Evolutionary conservation across 2,113 vertebrate species (phyloP).

Genomic region (Sinosuthora webbiana): DNA sequence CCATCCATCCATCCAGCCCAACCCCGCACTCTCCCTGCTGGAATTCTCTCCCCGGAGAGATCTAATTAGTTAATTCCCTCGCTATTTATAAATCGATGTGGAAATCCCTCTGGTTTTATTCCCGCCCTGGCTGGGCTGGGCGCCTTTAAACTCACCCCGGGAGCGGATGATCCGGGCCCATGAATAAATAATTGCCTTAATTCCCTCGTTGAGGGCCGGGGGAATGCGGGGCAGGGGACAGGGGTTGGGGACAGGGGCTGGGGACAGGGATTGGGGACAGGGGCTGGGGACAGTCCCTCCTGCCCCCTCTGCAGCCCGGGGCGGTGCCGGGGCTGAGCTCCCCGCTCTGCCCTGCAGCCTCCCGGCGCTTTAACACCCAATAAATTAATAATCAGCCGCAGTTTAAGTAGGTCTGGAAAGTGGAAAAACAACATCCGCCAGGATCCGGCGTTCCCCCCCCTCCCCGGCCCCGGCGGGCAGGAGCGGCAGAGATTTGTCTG

Average conservation of each 20-base stretch:
- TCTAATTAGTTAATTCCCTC: slow-evolving; percentile 63
- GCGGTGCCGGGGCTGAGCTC: background rate
- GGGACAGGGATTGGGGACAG: too few species aligned
- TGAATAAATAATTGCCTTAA: background rate
- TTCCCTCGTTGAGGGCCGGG: background rate
- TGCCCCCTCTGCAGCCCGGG: background rate
- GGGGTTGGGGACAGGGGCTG: too few species aligned
- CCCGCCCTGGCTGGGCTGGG: background rate
- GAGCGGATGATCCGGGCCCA: background rate
- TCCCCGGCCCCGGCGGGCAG: background rate
- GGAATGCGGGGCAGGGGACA: background rate
- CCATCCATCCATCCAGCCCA: background rate
- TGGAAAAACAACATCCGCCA: background rate
- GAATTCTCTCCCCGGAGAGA: slow-evolving; percentile 41
- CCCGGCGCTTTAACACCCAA: background rate
- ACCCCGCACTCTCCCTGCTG: background rate
- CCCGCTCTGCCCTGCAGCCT: background rate
- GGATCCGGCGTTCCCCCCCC: background rate
- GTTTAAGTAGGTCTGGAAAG: slow-evolving; percentile 30
- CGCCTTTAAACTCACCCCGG: background rate
- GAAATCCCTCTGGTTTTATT: slow-evolving; percentile 11
- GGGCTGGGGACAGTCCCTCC: background rate
- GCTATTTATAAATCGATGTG: slow-evolving; percentile 45
- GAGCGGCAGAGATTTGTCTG: background rate
- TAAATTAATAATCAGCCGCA: background rate